phyloP scores from a whole-genome alignment of 1,140 invertebrate species.

The Andrena cerasifolii region DNA sequence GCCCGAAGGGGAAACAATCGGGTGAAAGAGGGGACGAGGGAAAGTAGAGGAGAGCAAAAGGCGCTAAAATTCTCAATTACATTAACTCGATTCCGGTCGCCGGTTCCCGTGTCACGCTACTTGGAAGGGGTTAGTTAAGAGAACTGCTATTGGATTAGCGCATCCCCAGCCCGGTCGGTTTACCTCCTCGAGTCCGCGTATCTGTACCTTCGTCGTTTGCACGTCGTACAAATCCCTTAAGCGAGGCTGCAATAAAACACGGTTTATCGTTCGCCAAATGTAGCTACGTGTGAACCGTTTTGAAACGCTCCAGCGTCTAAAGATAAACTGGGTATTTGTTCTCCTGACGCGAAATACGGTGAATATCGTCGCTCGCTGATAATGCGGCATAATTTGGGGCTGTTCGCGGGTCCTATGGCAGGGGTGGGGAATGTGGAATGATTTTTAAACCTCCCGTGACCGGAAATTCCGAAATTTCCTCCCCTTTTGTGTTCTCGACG shows the following conservation, averaged over 20 bases:
- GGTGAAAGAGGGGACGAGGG: conserved; percentile 17
- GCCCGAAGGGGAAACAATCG: conserved; percentile 27
- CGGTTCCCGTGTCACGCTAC: conserved; percentile 66
- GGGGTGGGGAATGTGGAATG: neutral
- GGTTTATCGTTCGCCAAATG: conserved; percentile 71
- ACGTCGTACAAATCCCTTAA: conserved; percentile 75
- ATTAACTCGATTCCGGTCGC: conserved; percentile 74
- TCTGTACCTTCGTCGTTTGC: conserved; percentile 70
- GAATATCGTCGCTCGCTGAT: conserved; percentile 5
- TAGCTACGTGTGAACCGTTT: conserved; percentile 52
- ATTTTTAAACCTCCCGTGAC: neutral
- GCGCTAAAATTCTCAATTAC: conserved; percentile 76
- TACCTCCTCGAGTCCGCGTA: conserved; percentile 60
- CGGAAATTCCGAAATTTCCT: too few species aligned
- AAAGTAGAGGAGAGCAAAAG: conserved; percentile 57
- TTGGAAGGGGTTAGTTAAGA: conserved; percentile 74
- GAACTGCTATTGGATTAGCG: conserved; percentile 77
- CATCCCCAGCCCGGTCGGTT: conserved; percentile 57
- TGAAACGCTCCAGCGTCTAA: conserved; percentile 26
- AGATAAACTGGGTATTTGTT: conserved; percentile 50
- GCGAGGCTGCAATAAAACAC: conserved; percentile 72
- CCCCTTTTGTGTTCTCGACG: too few species aligned
- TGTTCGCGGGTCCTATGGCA: neutral
- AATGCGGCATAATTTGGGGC: conserved; percentile 8
- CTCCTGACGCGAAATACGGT: conserved; percentile 13